Evolutionary conservation across 2,797 vertebrate species (phyloP).

Genomic region (Adelosebastes latens): DNA sequence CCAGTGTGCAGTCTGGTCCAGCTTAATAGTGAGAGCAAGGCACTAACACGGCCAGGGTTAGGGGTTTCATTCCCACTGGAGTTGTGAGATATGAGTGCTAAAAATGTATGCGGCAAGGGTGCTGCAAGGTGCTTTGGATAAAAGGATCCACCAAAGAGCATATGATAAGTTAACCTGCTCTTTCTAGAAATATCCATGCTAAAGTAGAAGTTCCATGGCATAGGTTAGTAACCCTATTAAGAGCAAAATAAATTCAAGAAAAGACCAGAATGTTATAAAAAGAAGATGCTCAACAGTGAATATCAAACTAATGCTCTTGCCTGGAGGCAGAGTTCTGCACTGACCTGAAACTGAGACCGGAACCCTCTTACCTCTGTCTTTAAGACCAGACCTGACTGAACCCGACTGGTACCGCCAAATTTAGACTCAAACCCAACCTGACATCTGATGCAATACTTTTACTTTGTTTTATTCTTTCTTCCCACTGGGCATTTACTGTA

Average conservation of each 20-base stretch:
- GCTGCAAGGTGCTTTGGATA: conserved; percentile 38
- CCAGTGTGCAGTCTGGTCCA: background rate
- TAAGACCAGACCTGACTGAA: background rate
- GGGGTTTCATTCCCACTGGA: conserved; percentile 40
- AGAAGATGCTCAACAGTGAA: background rate
- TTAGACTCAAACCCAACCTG: background rate
- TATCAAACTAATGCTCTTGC: background rate
- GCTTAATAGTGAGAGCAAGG: conserved; percentile 24
- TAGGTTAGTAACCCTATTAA: background rate
- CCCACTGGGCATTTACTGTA: background rate
- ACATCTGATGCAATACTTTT: background rate
- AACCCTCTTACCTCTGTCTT: background rate
- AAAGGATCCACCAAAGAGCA: conserved; percentile 21
- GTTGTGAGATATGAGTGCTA: conserved; percentile 46
- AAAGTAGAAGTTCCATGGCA: background rate
- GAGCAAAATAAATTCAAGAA: background rate
- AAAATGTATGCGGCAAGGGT: conserved; percentile 34
- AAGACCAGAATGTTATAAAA: background rate
- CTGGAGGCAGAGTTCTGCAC: background rate
- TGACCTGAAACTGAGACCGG: background rate
- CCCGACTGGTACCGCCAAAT: background rate
- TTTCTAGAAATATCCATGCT: conserved; percentile 3
- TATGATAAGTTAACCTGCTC: conserved; percentile 19
- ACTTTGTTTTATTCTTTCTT: background rate
- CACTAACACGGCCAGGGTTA: conserved; percentile 35